Conservation (phyloP, 2,888 invertebrate species). For the Polia nebulosa region DNA sequence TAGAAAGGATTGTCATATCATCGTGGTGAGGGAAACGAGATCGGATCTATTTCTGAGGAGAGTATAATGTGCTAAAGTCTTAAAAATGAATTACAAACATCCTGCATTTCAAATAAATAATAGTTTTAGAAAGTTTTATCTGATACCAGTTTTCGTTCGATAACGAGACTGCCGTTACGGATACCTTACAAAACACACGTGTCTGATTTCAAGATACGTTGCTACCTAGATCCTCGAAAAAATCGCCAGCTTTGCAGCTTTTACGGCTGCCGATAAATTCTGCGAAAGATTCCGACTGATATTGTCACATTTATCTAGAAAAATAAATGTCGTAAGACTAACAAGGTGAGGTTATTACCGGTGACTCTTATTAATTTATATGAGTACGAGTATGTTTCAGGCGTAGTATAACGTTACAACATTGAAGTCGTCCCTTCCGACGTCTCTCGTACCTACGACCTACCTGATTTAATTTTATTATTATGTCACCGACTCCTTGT, state of each 20-base stretch:
- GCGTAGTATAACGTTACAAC: slow-evolving; percentile 36
- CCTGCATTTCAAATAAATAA: neutral
- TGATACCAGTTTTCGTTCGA: neutral
- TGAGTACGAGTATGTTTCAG: slow-evolving; percentile 37
- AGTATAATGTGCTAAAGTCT: neutral
- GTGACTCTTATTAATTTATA: slow-evolving; percentile 49
- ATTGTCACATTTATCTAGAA: slow-evolving; percentile 29
- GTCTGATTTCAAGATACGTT: slow-evolving; percentile 6
- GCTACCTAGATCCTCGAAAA: neutral
- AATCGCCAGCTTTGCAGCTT: slow-evolving; percentile 20
- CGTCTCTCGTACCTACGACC: neutral
- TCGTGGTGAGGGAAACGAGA: neutral
- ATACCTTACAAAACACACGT: slow-evolving; percentile 5
- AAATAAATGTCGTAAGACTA: slow-evolving; percentile 43
- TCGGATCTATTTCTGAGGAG: neutral
- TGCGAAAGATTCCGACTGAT: slow-evolving; percentile 14
- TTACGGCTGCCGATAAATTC: slow-evolving; percentile 25
- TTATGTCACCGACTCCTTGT: slow-evolving; percentile 1
- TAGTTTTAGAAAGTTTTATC: neutral
- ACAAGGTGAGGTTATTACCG: slow-evolving; percentile 40
- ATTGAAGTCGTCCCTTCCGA: slow-evolving; percentile 19
- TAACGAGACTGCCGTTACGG: neutral
- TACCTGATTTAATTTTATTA: slow-evolving; percentile 22
- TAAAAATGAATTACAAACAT: neutral
- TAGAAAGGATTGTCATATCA: neutral